Percentiles rank a stretch among this genome's conserved stretches.
Evolutionary conservation across 2,888 invertebrate species (phyloP).

Genomic region (Entomobrya proxima): DNA sequence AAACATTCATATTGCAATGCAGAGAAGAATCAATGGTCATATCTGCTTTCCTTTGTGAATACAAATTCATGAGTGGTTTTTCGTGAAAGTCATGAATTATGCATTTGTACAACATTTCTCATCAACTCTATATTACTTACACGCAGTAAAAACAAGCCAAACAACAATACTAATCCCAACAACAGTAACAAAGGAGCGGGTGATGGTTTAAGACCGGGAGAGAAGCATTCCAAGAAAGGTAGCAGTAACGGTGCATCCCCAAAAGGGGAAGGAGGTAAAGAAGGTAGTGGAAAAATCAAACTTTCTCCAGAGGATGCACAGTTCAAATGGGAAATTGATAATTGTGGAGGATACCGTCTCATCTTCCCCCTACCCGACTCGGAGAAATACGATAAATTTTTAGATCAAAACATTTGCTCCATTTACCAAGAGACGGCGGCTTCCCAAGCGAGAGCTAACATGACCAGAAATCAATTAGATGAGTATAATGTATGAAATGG

Average conservation of each 20-base stretch:
- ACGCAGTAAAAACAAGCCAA: not conserved
- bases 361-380: slow-evolving; percentile 74
- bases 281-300: slow-evolving; percentile 18
- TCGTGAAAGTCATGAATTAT: slow-evolving; percentile 1
- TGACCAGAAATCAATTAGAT: slow-evolving; percentile 84
- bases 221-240: slow-evolving; percentile 15
- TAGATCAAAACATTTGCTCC: slow-evolving; percentile 86
- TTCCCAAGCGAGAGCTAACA: slow-evolving; percentile 87
- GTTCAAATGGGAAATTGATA: slow-evolving; percentile 85
- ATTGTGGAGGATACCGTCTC: slow-evolving; percentile 84
- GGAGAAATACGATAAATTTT: slow-evolving; percentile 84
- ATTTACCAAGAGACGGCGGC: slow-evolving; percentile 87
- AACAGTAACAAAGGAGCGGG: slow-evolving; percentile 33
- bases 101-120: not conserved
- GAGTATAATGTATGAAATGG: slow-evolving; percentile 81
- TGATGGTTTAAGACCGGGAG: slow-evolving; percentile 35
- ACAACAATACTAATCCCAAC: not conserved
- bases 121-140: not conserved
- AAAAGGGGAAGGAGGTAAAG: not conserved
- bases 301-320: slow-evolving; percentile 78
- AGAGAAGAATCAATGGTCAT: no score
- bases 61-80: no score
- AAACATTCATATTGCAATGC: no score
- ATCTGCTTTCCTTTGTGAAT: no score
- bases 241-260: not conserved